Evolutionary conservation across 2,113 vertebrate genomes (phyloP).

Genomic region (Oenanthe melanoleuca): DNA sequence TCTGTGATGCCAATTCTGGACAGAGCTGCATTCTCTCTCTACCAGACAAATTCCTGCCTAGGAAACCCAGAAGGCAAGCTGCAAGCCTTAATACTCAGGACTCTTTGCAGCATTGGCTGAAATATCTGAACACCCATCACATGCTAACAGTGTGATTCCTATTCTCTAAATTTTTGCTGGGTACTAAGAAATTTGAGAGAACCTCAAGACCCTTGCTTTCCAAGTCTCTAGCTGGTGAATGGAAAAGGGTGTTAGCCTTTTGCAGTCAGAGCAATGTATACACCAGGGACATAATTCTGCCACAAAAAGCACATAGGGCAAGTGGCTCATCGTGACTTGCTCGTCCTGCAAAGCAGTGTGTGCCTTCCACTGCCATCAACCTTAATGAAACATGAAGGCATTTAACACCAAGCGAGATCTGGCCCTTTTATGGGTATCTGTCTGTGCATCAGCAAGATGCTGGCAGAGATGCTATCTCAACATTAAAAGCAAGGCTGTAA

Average conservation of each 20-base stretch:
- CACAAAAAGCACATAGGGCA: background rate
- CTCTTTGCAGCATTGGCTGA: background rate
- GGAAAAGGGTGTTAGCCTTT: background rate
- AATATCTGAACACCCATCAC: background rate
- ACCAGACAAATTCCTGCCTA: background rate
- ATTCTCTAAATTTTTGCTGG: background rate
- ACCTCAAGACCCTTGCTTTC: background rate
- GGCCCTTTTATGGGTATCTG: conserved; percentile 47
- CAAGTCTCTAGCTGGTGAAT: background rate
- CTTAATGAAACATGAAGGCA: conserved; percentile 66
- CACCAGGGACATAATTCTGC: conserved; percentile 1
- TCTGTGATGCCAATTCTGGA: background rate
- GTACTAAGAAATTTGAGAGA: background rate
- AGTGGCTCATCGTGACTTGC: background rate
- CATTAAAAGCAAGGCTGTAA: conserved; percentile 58
- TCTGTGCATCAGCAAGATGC: background rate
- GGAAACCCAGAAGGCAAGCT: background rate
- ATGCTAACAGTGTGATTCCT: background rate
- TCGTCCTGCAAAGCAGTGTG: background rate
- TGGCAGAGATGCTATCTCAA: conserved; percentile 53
- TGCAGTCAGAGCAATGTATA: background rate
- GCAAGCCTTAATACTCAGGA: background rate
- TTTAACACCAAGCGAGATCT: conserved; percentile 45
- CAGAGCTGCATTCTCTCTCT: background rate
- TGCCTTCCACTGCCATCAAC: conserved; percentile 40